A percentile compares a stretch with the other conserved stretches of the same genome.
These are phyloP conservation scores for Myrmecophaga tridactyla DNA, from an alignment of 2,113 vertebrate genomes.

Conservation along the genomic window DNA sequence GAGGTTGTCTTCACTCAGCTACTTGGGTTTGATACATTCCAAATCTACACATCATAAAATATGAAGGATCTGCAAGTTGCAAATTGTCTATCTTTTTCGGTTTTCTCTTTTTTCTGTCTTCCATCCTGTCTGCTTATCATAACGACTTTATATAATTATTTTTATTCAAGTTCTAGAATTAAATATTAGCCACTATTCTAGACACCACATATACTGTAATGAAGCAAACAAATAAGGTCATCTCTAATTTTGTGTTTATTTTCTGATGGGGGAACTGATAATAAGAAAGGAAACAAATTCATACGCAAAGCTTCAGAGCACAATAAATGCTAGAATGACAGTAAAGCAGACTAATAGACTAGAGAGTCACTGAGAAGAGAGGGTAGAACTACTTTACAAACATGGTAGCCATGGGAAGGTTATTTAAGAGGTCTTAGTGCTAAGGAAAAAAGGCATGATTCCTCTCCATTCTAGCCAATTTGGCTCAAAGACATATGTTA, in stretches of 20 bases:
- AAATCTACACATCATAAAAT: neutral
- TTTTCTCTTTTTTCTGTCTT: constrained; percentile 23
- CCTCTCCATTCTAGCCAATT: neutral
- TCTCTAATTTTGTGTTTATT: constrained; percentile 33
- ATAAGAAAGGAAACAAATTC: constrained; percentile 17
- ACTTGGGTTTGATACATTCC: neutral
- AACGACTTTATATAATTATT: neutral
- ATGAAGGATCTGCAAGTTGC: neutral
- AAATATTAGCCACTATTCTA: neutral
- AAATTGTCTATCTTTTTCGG: constrained; percentile 3
- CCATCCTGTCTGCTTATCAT: neutral
- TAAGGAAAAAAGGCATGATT: neutral
- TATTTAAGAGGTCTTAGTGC: neutral
- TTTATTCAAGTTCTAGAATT: constrained; percentile 31
- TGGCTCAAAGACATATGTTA: neutral
- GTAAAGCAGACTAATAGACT: neutral
- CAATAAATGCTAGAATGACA: neutral
- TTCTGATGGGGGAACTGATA: neutral
- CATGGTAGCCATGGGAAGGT: neutral
- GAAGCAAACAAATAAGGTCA: neutral
- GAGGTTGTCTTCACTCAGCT: neutral
- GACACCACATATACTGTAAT: neutral
- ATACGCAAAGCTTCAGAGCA: neutral
- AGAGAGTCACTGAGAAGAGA: neutral
- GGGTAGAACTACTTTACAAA: neutral